Evolutionary conservation across 1,140 invertebrate species (phyloP).

Genomic region (Helicoverpa armigera): DNA sequence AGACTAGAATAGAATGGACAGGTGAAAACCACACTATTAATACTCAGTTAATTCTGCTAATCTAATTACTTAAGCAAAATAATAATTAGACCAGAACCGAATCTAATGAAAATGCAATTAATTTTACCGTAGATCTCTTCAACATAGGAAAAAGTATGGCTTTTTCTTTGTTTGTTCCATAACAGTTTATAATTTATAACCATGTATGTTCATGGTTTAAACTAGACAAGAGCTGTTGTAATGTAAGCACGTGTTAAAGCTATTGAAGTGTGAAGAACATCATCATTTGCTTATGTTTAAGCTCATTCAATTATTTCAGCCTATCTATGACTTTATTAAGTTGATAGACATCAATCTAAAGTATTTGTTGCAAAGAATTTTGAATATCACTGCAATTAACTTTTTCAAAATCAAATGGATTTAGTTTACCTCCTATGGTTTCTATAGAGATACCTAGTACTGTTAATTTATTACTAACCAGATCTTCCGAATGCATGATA

Average conservation of each 20-base stretch:
- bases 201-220: conserved; percentile 4
- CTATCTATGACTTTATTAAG: too few relatives aligned
- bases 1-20: not conserved
- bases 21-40: too few relatives aligned
- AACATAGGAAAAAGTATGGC: not conserved
- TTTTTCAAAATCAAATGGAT: conserved; percentile 3
- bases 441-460: too few relatives aligned
- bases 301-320: not conserved
- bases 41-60: not conserved
- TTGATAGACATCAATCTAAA: too few relatives aligned
- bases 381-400: not conserved
- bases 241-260: not conserved
- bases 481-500: too few relatives aligned
- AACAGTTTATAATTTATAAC: conserved; percentile 6
- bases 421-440: too few relatives aligned
- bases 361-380: too few relatives aligned
- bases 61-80: not conserved
- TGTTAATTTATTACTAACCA: too few relatives aligned
- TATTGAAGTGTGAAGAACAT: not conserved
- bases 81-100: conserved; percentile 6
- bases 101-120: not conserved
- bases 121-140: not conserved
- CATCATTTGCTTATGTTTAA: not conserved
- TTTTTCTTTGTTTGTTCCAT: conserved; percentile 4
- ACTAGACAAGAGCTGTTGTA: not conserved